Evolutionary conservation across 1,140 invertebrate species (phyloP).

Genomic region (Adoxophyes honmai): DNA sequence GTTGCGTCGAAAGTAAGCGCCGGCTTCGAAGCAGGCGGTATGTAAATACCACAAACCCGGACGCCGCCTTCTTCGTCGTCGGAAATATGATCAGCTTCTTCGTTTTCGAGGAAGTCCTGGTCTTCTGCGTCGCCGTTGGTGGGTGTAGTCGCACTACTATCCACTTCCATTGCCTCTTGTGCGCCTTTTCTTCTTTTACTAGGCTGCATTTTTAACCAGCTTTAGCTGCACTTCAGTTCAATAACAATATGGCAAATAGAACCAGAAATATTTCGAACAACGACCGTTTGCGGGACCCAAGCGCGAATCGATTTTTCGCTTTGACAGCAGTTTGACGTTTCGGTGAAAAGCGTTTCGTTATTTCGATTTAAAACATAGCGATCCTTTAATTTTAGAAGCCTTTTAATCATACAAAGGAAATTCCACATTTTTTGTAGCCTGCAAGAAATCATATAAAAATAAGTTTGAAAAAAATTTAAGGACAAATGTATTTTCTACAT

Average conservation of each 20-base stretch:
- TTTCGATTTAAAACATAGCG: no score
- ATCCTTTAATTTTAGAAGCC: no score
- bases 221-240: background rate
- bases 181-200: slow-evolving; percentile 42
- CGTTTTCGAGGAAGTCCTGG: slow-evolving; percentile 31
- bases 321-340: no score
- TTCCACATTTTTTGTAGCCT: no score
- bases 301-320: background rate
- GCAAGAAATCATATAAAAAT: no score
- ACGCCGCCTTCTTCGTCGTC: slow-evolving; percentile 82
- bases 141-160: slow-evolving; percentile 29
- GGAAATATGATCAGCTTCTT: slow-evolving; percentile 68
- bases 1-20: slow-evolving; percentile 82
- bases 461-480: no score
- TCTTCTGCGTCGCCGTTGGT: slow-evolving; percentile 26
- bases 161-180: slow-evolving; percentile 61
- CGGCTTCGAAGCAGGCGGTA: slow-evolving; percentile 89
- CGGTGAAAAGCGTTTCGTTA: background rate
- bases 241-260: background rate
- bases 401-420: no score
- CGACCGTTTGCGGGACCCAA: slow-evolving; percentile 17
- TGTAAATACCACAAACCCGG: slow-evolving; percentile 88
- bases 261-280: slow-evolving; percentile 17
- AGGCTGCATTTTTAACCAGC: slow-evolving; percentile 39
- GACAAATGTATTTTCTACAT: no score